phyloP scores from a whole-genome alignment of 1,140 invertebrate species.

The Ladona fulva region DNA sequence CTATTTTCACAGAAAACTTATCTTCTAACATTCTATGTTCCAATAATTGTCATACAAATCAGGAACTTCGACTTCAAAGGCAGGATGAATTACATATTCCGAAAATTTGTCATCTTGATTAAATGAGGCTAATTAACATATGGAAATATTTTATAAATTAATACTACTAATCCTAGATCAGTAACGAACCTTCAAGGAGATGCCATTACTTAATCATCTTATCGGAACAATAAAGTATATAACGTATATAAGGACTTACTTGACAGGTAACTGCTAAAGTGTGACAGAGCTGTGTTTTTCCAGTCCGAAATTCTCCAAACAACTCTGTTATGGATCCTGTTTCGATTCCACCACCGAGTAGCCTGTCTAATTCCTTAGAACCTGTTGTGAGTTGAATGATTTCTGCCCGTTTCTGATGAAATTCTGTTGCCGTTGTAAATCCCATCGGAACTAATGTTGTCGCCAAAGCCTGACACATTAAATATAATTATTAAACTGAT shows the following conservation, averaged over 20 bases:
- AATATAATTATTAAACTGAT: not conserved
- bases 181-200: no score
- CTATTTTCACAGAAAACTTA: no score
- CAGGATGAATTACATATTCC: no score
- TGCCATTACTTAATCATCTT: no score
- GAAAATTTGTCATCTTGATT: no score
- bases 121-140: no score
- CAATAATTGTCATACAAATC: no score
- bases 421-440: constrained; percentile 93
- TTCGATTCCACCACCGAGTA: constrained; percentile 94
- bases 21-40: no score
- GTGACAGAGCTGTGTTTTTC: constrained; percentile 97
- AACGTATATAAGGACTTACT: constrained; percentile 48
- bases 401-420: constrained; percentile 86
- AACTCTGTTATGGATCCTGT: constrained; percentile 99
- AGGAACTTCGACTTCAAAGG: no score
- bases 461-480: constrained; percentile 58
- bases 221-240: no score
- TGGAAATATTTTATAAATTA: no score
- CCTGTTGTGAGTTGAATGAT: constrained; percentile 86
- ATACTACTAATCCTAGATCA: no score
- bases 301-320: constrained; percentile 97
- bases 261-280: constrained; percentile 97
- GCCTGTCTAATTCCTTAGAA: constrained; percentile 86
- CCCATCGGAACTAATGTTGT: constrained; percentile 93